phyloP scores from a whole-genome alignment of 2,113 vertebrate genomes.

The Uropsilus gracilis region DNA sequence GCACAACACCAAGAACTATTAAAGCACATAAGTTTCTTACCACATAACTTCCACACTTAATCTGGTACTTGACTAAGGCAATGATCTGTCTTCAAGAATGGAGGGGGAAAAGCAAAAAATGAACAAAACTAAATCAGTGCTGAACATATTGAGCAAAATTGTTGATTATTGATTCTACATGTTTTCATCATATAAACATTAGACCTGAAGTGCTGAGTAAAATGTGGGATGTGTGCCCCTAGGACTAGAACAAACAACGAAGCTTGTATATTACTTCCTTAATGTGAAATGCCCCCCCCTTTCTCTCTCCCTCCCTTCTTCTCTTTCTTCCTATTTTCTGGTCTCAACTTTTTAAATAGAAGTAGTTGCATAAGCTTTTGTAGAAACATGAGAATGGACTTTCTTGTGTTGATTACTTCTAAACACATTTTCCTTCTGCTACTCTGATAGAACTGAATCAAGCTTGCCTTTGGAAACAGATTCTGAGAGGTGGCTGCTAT shows the following conservation, averaged over 20 bases:
- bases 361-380: background rate
- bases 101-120: background rate
- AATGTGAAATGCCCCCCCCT: too few species aligned
- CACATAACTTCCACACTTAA: background rate
- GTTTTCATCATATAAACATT: background rate
- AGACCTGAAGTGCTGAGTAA: background rate
- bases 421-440: background rate
- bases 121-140: background rate
- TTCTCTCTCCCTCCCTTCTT: too few species aligned
- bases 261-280: background rate
- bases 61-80: background rate
- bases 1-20: background rate
- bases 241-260: background rate
- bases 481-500: background rate
- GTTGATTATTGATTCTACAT: background rate
- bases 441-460: background rate
- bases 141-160: background rate
- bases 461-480: background rate
- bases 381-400: background rate
- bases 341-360: background rate
- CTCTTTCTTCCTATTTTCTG: background rate
- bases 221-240: background rate
- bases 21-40: background rate
- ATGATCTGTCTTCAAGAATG: background rate
- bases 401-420: background rate